A percentile compares a stretch with the other conserved stretches of the same genome.
Evolutionary conservation across 2,113 vertebrate species (phyloP).

Genomic region (Arenaria interpres): DNA sequence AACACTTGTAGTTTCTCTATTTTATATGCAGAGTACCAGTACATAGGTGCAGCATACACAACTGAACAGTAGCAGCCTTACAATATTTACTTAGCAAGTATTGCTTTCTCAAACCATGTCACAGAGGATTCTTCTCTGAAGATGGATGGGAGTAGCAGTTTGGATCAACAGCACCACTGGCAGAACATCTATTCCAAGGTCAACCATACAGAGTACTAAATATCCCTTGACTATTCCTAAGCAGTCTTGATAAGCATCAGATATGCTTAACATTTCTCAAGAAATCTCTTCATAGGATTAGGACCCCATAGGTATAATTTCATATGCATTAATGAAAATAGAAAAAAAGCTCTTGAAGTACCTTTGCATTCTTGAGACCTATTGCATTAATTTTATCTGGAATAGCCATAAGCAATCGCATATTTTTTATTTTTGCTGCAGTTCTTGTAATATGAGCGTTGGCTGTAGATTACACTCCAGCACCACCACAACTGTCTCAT

Average conservation of each 20-base stretch:
- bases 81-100: background rate
- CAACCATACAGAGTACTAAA: background rate
- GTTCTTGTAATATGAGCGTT: background rate
- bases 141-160: background rate
- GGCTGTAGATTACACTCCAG: background rate
- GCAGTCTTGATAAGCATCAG: background rate
- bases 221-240: background rate
- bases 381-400: background rate
- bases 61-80: background rate
- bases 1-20: background rate
- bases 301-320: background rate
- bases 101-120: background rate
- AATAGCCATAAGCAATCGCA: background rate
- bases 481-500: background rate
- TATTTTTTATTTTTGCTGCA: background rate
- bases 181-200: background rate
- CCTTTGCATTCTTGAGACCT: background rate
- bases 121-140: background rate
- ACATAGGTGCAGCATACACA: background rate
- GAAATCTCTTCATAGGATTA: background rate
- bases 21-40: too few species aligned
- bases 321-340: background rate
- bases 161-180: background rate
- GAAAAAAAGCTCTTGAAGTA: background rate
- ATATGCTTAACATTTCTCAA: background rate